Evolutionary conservation across 2,797 vertebrate species (phyloP).

Genomic region (Coilia nasus): DNA sequence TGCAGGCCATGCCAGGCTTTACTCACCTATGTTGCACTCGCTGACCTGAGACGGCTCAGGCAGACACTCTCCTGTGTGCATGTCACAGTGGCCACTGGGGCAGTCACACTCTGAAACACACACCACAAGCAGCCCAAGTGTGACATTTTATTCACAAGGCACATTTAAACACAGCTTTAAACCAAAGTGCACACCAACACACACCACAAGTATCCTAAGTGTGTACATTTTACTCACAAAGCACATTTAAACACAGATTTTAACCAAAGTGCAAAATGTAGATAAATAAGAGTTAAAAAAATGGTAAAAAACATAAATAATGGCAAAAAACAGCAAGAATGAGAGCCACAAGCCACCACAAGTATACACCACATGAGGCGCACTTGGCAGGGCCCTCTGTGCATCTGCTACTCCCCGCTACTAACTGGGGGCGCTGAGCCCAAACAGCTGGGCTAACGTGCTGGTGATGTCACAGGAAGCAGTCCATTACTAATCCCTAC

Average conservation of each 20-base stretch:
- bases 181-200: no score
- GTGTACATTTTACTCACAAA: slow-evolving; percentile 7
- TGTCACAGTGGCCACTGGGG: slow-evolving; percentile 86
- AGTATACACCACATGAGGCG: slow-evolving; percentile 9
- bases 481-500: slow-evolving; percentile 43
- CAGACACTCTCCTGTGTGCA: slow-evolving; percentile 88
- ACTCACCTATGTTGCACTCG: slow-evolving; percentile 83
- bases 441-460: neutral
- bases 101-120: slow-evolving; percentile 84
- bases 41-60: slow-evolving; percentile 80
- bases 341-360: no score
- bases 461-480: slow-evolving; percentile 58
- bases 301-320: no score
- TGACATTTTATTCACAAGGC: neutral
- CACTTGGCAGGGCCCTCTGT: slow-evolving; percentile 46
- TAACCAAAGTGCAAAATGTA: no score
- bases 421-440: neutral
- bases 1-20: neutral
- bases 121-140: neutral
- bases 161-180: slow-evolving; percentile 12
- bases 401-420: neutral
- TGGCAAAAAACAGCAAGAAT: no score
- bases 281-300: no score
- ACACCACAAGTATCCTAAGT: neutral
- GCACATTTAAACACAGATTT: slow-evolving; percentile 6